Evolutionary conservation across 2,797 vertebrate species (phyloP), one percentile per base, ranked within the genome.

Genomic region (Ptychobarbus kaznakovi): DNA sequence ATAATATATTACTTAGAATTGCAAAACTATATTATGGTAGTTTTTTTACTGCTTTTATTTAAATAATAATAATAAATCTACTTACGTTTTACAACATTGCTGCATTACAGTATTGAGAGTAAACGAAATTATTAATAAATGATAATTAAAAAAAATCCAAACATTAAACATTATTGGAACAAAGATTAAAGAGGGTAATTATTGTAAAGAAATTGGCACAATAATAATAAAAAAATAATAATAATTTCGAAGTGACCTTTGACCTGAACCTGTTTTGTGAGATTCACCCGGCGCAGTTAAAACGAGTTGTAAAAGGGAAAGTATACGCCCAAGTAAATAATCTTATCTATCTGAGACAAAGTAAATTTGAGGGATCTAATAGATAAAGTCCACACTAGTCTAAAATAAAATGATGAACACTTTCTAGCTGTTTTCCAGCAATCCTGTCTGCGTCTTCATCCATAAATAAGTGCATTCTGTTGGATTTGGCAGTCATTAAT

Each of bases 401-500:
- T 25, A 35, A 77, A 40, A 42, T 58, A 3, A 5, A 40, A 58
- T 32, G 16, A 46, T 49, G 6, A 46, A 46, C 32, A 1, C 40
- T 42, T 4, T 28, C 9, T 18, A 12, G 58, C 15, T 12, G 2
- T 12, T 80, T n/a, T 22, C 1, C 35, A 16, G 40, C 10, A 42
- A 25, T 56, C 15, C 32, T 68, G 4, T 3, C 38, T 42, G 68
- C 20, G 42, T 38, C 82, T 38, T 81, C 20, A 66, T 74, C 84
- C 83, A 32, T 72, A 22, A 68, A 68, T 56, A 32, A 49, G 3
- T 49, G 25, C 51, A 7, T 49, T 84, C 49, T 44, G 4, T 32
- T 69, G 63, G 22, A 28, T 61, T 46, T 89, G 53, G 84, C 76
- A 86, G 90, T 91, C 91, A 91, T 93, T 90, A 90, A 86, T 68